Evolutionary conservation across 2,113 vertebrate genomes (phyloP).

Genomic region (Natator depressus): DNA sequence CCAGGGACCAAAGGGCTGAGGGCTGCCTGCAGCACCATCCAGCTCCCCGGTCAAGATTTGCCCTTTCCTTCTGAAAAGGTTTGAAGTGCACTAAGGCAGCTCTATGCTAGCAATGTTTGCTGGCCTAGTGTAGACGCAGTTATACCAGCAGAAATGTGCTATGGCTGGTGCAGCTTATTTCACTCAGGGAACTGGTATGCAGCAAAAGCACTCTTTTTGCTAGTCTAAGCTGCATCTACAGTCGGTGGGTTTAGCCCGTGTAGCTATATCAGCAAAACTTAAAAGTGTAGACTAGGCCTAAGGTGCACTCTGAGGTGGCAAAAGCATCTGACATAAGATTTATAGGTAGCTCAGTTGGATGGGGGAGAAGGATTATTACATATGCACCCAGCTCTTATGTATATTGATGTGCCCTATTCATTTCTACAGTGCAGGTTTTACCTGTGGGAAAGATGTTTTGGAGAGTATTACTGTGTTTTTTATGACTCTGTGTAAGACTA

Average conservation of each 20-base stretch:
- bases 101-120: neutral
- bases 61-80: neutral
- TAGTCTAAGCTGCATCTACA: neutral
- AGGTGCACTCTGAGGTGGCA: neutral
- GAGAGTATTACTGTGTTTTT: constrained; percentile 2
- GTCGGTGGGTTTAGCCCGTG: neutral
- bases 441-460: neutral
- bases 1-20: neutral
- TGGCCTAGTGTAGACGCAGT: neutral
- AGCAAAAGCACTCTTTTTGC: constrained; percentile 1
- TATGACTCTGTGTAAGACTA: neutral
- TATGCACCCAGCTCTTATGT: neutral
- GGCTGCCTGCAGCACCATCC: neutral
- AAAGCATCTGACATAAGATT: constrained; percentile 20
- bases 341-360: neutral
- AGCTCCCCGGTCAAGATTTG: neutral
- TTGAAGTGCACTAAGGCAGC: fast-evolving
- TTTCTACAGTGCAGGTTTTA: neutral
- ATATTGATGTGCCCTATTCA: neutral
- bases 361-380: neutral
- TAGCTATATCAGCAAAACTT: neutral
- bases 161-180: neutral
- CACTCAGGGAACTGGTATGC: neutral
- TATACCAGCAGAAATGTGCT: neutral
- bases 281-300: neutral